Conservation (phyloP, 2,888 invertebrate genomes). For the Xylophagus ater region DNA sequence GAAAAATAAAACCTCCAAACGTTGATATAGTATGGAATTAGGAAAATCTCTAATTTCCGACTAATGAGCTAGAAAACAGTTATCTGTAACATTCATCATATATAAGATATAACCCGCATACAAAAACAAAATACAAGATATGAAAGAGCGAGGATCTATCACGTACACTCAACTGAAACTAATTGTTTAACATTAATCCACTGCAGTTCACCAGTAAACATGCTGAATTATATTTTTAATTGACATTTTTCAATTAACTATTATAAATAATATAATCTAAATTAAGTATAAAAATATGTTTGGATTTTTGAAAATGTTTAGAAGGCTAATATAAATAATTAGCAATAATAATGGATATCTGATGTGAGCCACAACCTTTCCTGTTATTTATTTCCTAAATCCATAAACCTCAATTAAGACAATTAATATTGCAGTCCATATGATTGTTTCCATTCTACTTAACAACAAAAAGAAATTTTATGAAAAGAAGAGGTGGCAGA, state of each 20-base stretch:
- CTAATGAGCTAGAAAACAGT: constrained; percentile 7
- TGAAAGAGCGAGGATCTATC: no score
- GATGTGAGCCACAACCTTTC: no score
- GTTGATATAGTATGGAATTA: background rate
- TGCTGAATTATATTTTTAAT: background rate
- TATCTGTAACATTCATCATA: constrained; percentile 4
- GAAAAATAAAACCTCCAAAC: background rate
- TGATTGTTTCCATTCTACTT: no score
- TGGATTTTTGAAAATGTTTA: no score
- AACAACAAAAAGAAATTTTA: no score
- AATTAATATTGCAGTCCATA: no score
- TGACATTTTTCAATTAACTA: background rate
- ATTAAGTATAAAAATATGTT: no score
- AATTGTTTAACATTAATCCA: constrained; percentile 9
- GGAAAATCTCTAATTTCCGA: constrained; percentile 3
- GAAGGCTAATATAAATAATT: no score
- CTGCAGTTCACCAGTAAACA: constrained; percentile 1
- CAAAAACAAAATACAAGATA: constrained; percentile 2
- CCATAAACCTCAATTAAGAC: no score
- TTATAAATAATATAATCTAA: background rate
- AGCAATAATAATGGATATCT: no score
- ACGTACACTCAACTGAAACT: constrained; percentile 5
- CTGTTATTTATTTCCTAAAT: no score
- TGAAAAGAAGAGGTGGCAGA: no score
- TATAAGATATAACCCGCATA: constrained; percentile 3